Evolutionary conservation across 1,140 invertebrate genomes (phyloP).

Genomic region (Brachionus plicatilis): DNA sequence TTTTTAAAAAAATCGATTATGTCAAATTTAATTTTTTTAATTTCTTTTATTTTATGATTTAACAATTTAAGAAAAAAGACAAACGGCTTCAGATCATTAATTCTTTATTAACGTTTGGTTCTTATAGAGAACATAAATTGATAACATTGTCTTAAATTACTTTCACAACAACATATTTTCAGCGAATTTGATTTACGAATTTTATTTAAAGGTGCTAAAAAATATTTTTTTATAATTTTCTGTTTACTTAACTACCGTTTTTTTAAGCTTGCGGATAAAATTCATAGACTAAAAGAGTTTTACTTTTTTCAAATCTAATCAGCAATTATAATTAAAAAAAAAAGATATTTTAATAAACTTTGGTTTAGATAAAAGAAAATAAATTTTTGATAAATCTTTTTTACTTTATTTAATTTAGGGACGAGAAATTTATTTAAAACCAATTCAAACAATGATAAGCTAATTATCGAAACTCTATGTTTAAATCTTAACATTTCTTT

Average conservation of each 20-base stretch:
- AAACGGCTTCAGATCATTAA: too few species aligned
- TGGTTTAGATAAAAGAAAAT: not conserved
- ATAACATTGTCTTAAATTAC: too few species aligned
- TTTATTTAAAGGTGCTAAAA: not conserved
- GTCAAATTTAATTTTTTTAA: too few species aligned
- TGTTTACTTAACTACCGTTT: not conserved
- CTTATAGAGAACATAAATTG: too few species aligned
- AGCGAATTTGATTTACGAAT: too few species aligned
- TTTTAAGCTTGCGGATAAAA: not conserved
- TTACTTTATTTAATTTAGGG: not conserved
- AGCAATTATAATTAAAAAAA: not conserved
- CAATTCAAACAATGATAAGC: not conserved
- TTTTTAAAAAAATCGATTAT: too few species aligned
- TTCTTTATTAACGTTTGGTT: too few species aligned
- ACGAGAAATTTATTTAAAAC: not conserved
- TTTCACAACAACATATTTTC: too few species aligned
- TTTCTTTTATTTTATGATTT: too few species aligned
- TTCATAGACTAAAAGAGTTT: not conserved
- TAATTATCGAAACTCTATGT: not conserved
- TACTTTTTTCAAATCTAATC: not conserved
- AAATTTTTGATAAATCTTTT: not conserved
- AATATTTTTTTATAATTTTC: not conserved
- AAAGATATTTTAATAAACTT: not conserved
- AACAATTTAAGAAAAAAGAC: too few species aligned
- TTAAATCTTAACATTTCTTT: not conserved